Conservation (phyloP, 2,888 invertebrate species). For the Phymatocera aterrima region DNA sequence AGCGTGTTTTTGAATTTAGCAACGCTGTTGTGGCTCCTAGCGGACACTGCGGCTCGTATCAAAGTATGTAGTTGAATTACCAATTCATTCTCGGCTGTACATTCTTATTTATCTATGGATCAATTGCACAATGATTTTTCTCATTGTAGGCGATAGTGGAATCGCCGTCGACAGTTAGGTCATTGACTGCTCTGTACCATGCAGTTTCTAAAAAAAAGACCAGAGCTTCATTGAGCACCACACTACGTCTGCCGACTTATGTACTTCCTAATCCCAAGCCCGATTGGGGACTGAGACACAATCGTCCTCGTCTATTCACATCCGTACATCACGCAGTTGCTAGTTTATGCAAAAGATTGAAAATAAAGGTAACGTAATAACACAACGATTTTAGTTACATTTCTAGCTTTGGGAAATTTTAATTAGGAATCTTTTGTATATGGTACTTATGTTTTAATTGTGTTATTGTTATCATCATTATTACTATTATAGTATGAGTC, state of each 20-base stretch:
- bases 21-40: conserved; percentile 66
- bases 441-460: conserved; percentile 61
- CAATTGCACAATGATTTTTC: neutral
- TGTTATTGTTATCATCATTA: no score
- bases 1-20: conserved; percentile 62
- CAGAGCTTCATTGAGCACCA: neutral
- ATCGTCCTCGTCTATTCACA: conserved; percentile 57
- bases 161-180: neutral
- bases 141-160: conserved; percentile 26
- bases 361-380: conserved; percentile 49
- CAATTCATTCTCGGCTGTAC: neutral
- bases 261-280: conserved; percentile 61
- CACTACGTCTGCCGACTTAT: neutral
- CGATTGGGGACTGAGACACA: conserved; percentile 59
- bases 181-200: neutral
- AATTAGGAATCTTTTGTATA: conserved; percentile 53
- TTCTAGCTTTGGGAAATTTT: conserved; percentile 4
- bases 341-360: conserved; percentile 53
- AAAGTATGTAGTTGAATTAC: conserved; percentile 48
- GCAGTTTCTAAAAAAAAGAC: conserved; percentile 9
- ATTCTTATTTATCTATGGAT: neutral
- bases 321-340: conserved; percentile 55
- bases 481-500: conserved; percentile 58
- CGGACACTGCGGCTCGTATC: conserved; percentile 56
- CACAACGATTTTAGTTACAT: conserved; percentile 26